A percentile compares a stretch with the other conserved stretches of the same genome.
Evolutionary conservation across 1,140 invertebrate species (phyloP).

Genomic region (Nymphalis io): DNA sequence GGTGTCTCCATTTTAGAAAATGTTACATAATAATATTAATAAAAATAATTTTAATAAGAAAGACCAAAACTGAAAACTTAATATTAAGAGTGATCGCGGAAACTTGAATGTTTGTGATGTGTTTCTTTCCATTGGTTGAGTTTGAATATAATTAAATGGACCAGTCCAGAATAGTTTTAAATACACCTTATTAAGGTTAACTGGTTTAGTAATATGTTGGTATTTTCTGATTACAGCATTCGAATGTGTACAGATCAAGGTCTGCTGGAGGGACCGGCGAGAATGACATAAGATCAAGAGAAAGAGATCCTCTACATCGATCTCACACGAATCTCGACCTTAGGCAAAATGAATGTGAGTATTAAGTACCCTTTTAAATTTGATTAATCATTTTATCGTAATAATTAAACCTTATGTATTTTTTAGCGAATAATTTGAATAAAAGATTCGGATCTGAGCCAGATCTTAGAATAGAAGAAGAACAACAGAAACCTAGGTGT

Average conservation of each 20-base stretch:
- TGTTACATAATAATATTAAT: no score
- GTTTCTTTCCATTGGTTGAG: no score
- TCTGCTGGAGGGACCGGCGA: slow-evolving; percentile 80
- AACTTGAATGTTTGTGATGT: no score
- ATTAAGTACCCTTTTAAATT: background rate
- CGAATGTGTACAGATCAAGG: slow-evolving; percentile 81
- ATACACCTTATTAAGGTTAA: no score
- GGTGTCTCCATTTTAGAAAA: no score
- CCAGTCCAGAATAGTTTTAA: no score
- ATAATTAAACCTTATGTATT: slow-evolving; percentile 20
- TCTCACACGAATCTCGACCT: slow-evolving; percentile 77
- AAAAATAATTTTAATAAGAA: no score
- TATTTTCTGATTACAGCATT: slow-evolving; percentile 76
- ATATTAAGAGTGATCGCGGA: no score
- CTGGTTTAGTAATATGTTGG: background rate
- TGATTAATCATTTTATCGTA: background rate
- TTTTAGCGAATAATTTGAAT: slow-evolving; percentile 60
- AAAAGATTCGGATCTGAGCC: slow-evolving; percentile 88
- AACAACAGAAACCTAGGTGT: slow-evolving; percentile 58
- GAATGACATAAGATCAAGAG: slow-evolving; percentile 50
- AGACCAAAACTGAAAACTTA: no score
- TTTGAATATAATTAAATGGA: no score
- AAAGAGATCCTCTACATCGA: slow-evolving; percentile 74
- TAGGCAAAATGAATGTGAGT: slow-evolving; percentile 60
- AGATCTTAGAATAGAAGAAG: slow-evolving; percentile 81